Base-by-base conservation (phyloP, 2,113 vertebrate species). In the Labeo catla region DNA sequence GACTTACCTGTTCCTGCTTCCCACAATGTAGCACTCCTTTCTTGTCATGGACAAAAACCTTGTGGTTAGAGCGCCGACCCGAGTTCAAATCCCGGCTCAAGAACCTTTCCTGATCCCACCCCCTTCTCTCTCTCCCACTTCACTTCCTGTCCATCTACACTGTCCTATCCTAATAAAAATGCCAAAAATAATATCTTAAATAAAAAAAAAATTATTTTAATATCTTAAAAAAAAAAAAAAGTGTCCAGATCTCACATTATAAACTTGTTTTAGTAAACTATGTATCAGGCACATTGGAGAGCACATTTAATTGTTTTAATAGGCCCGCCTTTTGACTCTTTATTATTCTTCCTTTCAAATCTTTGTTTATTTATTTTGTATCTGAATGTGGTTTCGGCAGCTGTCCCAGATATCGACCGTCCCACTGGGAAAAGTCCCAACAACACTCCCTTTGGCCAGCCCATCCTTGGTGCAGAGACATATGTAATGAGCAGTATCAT, bases 401-500 rank as follows among this genome's bases (percentile, higher is more conserved):
- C 16, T 52, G 15, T 52, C 47, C 61, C 23, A n/a, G 54, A 68
- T 36, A 65, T 70, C 4, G 63, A 7, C 47, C 8, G 16, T 6
- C 47, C 63, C 43, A 52, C 6, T 82, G 80, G 63, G 63, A 82
- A 82, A 68, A 70, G 8, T 13, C 63, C n/a, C 47, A 34, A 8
- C 47, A 50, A 8, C 0, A 8, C 43, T 82, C 59, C n/a, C 59
- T 7, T 10, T 16, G 39, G 45, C 10, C 78, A 12, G 8, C 47
- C 13, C 13, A 82, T 82, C 45, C 45, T 19, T 73, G 63, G 28
- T 45, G 36, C 28, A 70, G 21, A 76, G 70, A 70, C 49, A 36
- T 34, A 77, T 78, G 36, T 76, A 54, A 68, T 59, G 16, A 59
- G 59, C 63, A 82, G 47, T 57, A 84, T 73, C 66, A 68, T 68